phyloP scores from a whole-genome alignment of 2,797 vertebrate species.

The Danio albolineatus region DNA sequence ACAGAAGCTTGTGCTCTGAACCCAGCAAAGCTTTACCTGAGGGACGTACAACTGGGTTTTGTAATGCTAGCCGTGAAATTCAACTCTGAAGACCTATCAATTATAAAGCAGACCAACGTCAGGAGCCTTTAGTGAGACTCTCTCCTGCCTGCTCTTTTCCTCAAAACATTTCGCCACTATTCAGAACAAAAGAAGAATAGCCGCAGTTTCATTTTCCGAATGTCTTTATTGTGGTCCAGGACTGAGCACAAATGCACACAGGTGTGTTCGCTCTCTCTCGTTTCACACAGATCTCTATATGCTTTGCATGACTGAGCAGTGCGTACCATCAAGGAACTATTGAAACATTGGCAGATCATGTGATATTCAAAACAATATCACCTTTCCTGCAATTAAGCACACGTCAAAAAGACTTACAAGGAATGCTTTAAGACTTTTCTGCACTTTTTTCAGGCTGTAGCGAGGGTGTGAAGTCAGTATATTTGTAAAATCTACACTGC shows the following conservation, averaged over 20 bases:
- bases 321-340: not conserved
- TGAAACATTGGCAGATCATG: not conserved
- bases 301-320: conserved; percentile 24
- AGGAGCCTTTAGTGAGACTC: conserved; percentile 57
- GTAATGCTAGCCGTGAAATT: conserved; percentile 66
- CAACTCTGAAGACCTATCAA: conserved; percentile 63
- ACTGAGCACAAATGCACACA: not conserved
- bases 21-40: conserved; percentile 36
- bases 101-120: conserved; percentile 62
- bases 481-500: not conserved
- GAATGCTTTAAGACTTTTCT: not conserved
- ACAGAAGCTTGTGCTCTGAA: conserved; percentile 17
- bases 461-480: no score
- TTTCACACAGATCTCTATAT: not conserved
- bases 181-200: conserved; percentile 19
- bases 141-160: conserved; percentile 45
- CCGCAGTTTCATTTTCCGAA: conserved; percentile 18
- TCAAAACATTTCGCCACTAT: conserved; percentile 10
- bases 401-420: not conserved
- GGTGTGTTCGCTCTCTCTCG: not conserved
- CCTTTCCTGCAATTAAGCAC: conserved; percentile 11
- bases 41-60: conserved; percentile 49
- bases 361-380: conserved; percentile 19
- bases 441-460: no score
- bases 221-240: conserved; percentile 3